A percentile compares a stretch with the other conserved stretches of the same genome.
These are phyloP conservation scores for Homarus gammarus DNA, from an alignment of 2,888 invertebrate genomes.

Conservation along the genomic window DNA sequence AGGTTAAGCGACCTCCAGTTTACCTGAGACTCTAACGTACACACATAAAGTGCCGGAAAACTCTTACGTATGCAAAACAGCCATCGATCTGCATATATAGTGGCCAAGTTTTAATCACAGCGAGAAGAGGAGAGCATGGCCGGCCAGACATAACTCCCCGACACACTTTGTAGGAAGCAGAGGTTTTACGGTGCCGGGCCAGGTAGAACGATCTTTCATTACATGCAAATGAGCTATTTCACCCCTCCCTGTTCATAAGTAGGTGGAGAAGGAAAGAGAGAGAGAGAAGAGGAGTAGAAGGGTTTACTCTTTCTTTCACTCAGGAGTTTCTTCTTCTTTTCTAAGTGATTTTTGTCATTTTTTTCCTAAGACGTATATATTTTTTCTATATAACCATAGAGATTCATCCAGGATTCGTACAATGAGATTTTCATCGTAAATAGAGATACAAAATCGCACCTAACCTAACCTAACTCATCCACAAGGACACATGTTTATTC, in stretches of 20 bases:
- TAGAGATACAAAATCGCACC: no score
- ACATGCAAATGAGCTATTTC: constrained; percentile 3
- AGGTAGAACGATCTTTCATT: neutral
- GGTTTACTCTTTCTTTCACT: no score
- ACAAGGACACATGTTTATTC: no score
- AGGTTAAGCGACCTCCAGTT: neutral
- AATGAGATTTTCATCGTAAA: no score
- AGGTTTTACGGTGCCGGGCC: neutral
- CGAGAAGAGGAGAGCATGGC: neutral
- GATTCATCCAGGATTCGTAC: no score
- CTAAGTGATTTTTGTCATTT: no score
- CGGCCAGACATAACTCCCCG: neutral
- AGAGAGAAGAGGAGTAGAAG: no score
- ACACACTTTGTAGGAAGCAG: neutral
- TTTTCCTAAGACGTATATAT: no score
- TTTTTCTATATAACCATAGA: no score
- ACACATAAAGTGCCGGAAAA: neutral
- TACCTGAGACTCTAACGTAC: neutral
- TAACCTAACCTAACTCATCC: no score
- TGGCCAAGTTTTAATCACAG: neutral
- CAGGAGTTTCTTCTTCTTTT: no score
- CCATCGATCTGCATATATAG: neutral
- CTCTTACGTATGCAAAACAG: neutral
- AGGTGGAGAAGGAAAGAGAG: neutral
- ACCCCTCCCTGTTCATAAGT: neutral